Conservation (phyloP, 37 sponge, comb jelly and placozoan species). For the Halisarca cf. caerulea region DNA sequence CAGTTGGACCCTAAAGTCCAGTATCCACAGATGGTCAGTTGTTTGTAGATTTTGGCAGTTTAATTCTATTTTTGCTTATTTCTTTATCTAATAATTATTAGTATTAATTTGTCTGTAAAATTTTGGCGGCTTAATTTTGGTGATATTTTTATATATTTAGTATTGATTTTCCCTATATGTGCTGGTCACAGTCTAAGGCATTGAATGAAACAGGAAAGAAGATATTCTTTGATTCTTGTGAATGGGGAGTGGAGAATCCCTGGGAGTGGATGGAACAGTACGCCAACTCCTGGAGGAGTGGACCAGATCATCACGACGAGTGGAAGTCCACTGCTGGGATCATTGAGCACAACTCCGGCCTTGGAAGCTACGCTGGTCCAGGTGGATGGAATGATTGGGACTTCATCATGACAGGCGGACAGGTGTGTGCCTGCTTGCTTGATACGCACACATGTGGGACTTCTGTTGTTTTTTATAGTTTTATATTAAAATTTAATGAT, state of each 20-base stretch:
- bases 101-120: too few relatives aligned
- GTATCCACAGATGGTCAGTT: slow-evolving; percentile 75
- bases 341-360: slow-evolving; percentile 69
- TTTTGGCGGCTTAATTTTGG: too few relatives aligned
- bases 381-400: slow-evolving; percentile 95
- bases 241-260: slow-evolving; percentile 81
- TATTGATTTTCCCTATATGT: slow-evolving; percentile 26
- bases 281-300: slow-evolving; percentile 89
- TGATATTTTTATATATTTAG: too few relatives aligned
- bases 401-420: slow-evolving; percentile 90
- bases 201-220: slow-evolving; percentile 72
- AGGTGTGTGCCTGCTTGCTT: too few relatives aligned
- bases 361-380: slow-evolving; percentile 74
- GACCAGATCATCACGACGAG: slow-evolving; percentile 78
- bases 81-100: too few relatives aligned
- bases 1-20: slow-evolving; percentile 72
- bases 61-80: too few relatives aligned
- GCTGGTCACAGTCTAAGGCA: slow-evolving; percentile 50
- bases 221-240: slow-evolving; percentile 84
- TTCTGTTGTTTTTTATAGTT: too few relatives aligned
- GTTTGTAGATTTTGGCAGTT: too few relatives aligned
- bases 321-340: slow-evolving; percentile 78
- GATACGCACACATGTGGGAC: neutral
- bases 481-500: too few relatives aligned
- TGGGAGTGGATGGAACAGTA: slow-evolving; percentile 84